Evolutionary conservation across 2,113 vertebrate genomes (phyloP).

Genomic region (Poeciliopsis occidentalis): DNA sequence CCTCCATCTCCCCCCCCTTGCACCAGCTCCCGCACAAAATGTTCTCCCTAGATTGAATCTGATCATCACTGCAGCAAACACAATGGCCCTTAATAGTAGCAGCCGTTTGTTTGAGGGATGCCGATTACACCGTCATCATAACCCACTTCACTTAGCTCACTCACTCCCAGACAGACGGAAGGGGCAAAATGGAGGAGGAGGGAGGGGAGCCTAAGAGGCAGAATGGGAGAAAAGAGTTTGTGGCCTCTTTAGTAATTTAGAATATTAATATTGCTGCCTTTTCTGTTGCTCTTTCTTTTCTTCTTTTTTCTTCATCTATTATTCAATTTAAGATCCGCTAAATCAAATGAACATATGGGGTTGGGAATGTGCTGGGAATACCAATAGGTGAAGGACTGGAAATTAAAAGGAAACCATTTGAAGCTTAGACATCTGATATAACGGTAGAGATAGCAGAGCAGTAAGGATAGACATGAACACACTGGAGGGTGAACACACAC

Average conservation of each 20-base stretch:
- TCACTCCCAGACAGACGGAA: slow-evolving; percentile 71
- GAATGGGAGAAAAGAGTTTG: slow-evolving; percentile 60
- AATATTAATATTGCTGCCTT: slow-evolving; percentile 78
- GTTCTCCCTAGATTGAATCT: slow-evolving; percentile 77
- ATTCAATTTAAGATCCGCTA: slow-evolving; percentile 76
- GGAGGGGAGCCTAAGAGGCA: slow-evolving; percentile 31
- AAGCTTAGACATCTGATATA: slow-evolving; percentile 37
- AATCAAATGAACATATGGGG: slow-evolving; percentile 79
- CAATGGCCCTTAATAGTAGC: slow-evolving; percentile 79
- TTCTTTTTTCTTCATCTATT: slow-evolving; percentile 57
- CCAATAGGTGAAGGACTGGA: slow-evolving; percentile 63
- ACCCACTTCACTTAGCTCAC: slow-evolving; percentile 76
- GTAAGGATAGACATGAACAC: slow-evolving; percentile 34
- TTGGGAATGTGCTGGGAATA: slow-evolving; percentile 63
- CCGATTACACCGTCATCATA: slow-evolving; percentile 80
- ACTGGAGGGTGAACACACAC: slow-evolving; percentile 19
- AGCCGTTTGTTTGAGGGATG: slow-evolving; percentile 79
- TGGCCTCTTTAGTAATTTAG: slow-evolving; percentile 68
- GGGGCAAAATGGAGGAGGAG: slow-evolving; percentile 54
- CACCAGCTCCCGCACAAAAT: slow-evolving; percentile 69
- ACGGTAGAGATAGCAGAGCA: slow-evolving; percentile 25
- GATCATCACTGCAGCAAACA: slow-evolving; percentile 79
- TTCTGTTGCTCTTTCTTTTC: slow-evolving; percentile 55
- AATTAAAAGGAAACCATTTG: slow-evolving; percentile 71
- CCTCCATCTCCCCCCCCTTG: slow-evolving; percentile 45